phyloP scores from a whole-genome alignment of 1,140 invertebrate genomes.

The Heliconius congener region DNA sequence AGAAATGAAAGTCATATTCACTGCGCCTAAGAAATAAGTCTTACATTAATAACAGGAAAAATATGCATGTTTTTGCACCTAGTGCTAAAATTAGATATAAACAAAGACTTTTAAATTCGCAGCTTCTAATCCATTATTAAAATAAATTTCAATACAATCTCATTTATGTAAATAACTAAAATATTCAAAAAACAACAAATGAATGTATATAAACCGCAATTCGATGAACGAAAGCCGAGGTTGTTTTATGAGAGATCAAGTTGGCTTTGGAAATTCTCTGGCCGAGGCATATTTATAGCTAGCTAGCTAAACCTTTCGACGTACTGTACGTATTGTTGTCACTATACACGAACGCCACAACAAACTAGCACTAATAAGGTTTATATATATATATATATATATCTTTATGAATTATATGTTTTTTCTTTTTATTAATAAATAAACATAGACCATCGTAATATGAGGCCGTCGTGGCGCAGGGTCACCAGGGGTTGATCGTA shows the following conservation, averaged over 20 bases:
- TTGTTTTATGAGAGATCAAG: slow-evolving; percentile 25
- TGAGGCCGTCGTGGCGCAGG: too few relatives aligned
- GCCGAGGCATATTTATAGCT: slow-evolving; percentile 25
- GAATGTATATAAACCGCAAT: slow-evolving; percentile 9
- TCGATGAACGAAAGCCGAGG: not conserved
- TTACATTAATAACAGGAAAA: not conserved
- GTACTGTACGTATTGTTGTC: not conserved
- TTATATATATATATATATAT: too few relatives aligned
- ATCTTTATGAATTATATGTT: too few relatives aligned
- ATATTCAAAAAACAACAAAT: not conserved
- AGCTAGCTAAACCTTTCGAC: slow-evolving; percentile 24
- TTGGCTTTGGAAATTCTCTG: slow-evolving; percentile 22
- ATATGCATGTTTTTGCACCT: not conserved
- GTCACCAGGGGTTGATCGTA: too few relatives aligned
- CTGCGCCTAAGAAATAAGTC: not conserved
- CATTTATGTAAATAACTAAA: not conserved
- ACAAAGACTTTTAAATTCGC: too few relatives aligned
- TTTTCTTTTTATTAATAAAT: too few relatives aligned
- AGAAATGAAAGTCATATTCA: not conserved
- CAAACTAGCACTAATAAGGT: too few relatives aligned
- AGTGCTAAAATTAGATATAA: too few relatives aligned
- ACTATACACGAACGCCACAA: too few relatives aligned
- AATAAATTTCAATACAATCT: not conserved
- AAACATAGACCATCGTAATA: too few relatives aligned
- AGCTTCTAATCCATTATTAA: too few relatives aligned